These are phyloP conservation scores for Cerceris ruficornis DNA, from an alignment of 2,888 invertebrate species.

Conservation along the genomic window DNA sequence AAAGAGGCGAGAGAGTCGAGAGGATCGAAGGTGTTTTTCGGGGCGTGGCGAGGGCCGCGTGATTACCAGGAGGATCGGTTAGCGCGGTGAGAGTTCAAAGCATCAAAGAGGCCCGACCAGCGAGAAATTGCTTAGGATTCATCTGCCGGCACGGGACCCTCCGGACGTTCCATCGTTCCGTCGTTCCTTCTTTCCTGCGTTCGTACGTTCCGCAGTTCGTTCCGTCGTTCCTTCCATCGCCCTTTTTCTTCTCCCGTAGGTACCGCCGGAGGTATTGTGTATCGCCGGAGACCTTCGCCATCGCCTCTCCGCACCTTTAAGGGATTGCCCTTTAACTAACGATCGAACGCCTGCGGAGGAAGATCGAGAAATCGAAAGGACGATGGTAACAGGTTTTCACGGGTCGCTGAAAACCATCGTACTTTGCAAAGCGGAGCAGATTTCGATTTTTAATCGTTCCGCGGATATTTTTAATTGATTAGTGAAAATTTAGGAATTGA, in stretches of 20 bases:
- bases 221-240: conserved; percentile 16
- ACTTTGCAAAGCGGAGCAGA: too few species aligned
- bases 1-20: conserved; percentile 35
- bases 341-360: conserved; percentile 45
- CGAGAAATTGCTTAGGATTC: conserved; percentile 80
- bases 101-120: conserved; percentile 80
- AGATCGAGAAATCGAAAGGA: conserved; percentile 2
- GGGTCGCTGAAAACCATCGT: too few species aligned
- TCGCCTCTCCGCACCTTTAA: conserved; percentile 38
- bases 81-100: conserved; percentile 82
- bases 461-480: too few species aligned
- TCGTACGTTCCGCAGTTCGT: neutral
- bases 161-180: conserved; percentile 41
- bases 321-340: conserved; percentile 58
- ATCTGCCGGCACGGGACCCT: conserved; percentile 72
- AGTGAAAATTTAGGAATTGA: too few species aligned
- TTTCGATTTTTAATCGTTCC: too few species aligned
- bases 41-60: conserved; percentile 80
- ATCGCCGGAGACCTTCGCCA: neutral
- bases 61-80: conserved; percentile 81
- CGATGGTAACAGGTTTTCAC: too few species aligned
- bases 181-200: conserved; percentile 9
- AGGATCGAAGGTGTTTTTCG: conserved; percentile 79
- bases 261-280: conserved; percentile 19
- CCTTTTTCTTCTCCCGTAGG: neutral